Conservation (phyloP, 2,888 invertebrate species). For the Coelinius sp. region DNA sequence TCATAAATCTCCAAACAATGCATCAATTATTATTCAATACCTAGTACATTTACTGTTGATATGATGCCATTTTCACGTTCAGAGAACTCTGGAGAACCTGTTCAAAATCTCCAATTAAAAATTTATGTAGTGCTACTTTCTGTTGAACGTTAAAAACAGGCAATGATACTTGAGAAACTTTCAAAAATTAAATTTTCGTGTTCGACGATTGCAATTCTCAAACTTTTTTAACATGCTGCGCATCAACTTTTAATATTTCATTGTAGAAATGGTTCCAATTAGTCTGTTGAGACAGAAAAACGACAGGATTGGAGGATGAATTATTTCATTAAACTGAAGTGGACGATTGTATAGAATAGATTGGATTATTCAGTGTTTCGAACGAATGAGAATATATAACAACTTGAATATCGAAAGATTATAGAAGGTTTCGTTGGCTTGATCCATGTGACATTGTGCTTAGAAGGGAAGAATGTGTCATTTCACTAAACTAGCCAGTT, state of each 20-base stretch:
- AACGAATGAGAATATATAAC: too few relatives aligned
- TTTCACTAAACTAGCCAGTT: too few relatives aligned
- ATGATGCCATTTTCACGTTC: constrained; percentile 30
- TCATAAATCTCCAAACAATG: constrained; percentile 51
- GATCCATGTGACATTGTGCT: too few relatives aligned
- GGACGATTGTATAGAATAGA: too few relatives aligned
- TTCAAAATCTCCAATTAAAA: constrained; percentile 47
- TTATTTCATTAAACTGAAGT: not conserved
- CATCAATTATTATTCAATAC: constrained; percentile 68
- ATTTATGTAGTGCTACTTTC: constrained; percentile 30
- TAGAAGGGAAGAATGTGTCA: too few relatives aligned
- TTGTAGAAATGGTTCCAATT: not conserved
- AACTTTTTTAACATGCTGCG: not conserved
- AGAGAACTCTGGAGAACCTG: constrained; percentile 40
- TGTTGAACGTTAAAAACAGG: not conserved
- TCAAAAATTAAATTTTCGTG: not conserved
- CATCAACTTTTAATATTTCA: not conserved
- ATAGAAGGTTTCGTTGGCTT: too few relatives aligned
- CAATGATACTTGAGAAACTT: not conserved
- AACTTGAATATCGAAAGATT: too few relatives aligned
- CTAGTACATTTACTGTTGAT: constrained; percentile 36
- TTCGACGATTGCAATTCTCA: not conserved
- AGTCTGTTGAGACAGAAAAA: not conserved
- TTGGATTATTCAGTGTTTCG: too few relatives aligned
- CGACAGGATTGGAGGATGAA: not conserved